Evolutionary conservation across 92 coral and sea anemone genomes (phyloP).

Genomic region (Metridium senile): DNA sequence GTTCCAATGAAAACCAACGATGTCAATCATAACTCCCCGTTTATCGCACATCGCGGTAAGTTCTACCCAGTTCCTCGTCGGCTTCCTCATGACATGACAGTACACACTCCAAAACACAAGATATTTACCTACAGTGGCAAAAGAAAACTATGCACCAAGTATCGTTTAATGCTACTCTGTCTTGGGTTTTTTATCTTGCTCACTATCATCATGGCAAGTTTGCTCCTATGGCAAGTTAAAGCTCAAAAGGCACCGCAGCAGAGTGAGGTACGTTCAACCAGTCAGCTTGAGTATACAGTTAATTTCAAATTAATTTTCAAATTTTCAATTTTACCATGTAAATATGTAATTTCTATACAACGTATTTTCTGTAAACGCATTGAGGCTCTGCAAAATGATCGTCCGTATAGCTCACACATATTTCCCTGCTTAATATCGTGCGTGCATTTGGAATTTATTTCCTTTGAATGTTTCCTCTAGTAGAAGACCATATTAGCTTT

Average conservation of each 20-base stretch:
- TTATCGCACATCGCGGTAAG: neutral
- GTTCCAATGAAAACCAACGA: slow-evolving; percentile 12
- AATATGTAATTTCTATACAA: no score
- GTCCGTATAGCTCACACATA: no score
- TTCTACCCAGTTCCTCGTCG: neutral
- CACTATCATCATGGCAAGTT: slow-evolving; percentile 71
- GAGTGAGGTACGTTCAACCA: neutral
- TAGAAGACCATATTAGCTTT: no score
- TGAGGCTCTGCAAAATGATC: no score
- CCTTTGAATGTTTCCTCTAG: no score
- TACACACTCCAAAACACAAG: neutral
- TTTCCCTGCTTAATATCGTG: no score
- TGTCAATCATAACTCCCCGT: neutral
- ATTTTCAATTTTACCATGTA: no score
- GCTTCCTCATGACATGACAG: neutral
- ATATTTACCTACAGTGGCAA: neutral
- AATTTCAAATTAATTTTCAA: no score
- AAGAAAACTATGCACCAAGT: neutral
- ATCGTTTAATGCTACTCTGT: neutral
- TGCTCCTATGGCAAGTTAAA: slow-evolving; percentile 70
- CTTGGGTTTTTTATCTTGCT: slow-evolving; percentile 57
- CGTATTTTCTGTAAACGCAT: no score
- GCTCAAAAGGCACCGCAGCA: neutral
- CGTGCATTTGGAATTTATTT: no score
- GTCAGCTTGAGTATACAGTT: no score